Evolutionary conservation across 2,888 invertebrate species (phyloP), one percentile per base, ranked within the genome.

Genomic region (Nasonia oneida): DNA sequence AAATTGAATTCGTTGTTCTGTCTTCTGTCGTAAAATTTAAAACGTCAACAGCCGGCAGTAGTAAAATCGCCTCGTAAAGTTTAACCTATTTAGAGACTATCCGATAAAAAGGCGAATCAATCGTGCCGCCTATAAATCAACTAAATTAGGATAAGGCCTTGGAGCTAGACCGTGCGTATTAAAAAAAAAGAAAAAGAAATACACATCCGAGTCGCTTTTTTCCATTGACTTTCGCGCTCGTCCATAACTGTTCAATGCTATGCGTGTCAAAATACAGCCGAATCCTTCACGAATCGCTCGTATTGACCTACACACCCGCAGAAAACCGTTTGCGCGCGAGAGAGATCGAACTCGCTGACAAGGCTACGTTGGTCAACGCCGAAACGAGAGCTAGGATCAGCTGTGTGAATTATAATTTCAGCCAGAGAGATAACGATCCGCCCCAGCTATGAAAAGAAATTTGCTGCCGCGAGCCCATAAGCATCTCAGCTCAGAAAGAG

Each of bases 141-240:
- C 70, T 50, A 18, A 79, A 70, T 79, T 79, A 79, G 50, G 79
- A 70, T 70, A 70, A 79, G 79, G n/a, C 79, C 79, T 79, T 79
- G 50, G n/a, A 70, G 23, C 42, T 70, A 33, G 50, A 53, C 37
- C 70, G 50, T 70, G 50, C 14, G 50, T 37, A 50, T 3, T 3
- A 67, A 67, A 78, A 18, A 70, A 79, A 79, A 50, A 53, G 14
- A 1, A 37, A 37, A 79, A 50, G 37, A 23, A 1, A 8, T 18
- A 73, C 2, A 39, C 12, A 33, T 64, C 64, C 15, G 37, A 37
- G 23, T 67, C 23, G n/a, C 6, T 18, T 15, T 61, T 77, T 78
- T 78, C 67, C 67, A 15, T 79, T 37, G 50, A 79, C 53, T 70
- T 79, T 79, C 79, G 70, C 79, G 14, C 23, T 50, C 37, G 37